Evolutionary conservation across 1,140 invertebrate species (phyloP), one percentile per base, ranked within the genome.

Genomic region (Sinonovacula constricta): DNA sequence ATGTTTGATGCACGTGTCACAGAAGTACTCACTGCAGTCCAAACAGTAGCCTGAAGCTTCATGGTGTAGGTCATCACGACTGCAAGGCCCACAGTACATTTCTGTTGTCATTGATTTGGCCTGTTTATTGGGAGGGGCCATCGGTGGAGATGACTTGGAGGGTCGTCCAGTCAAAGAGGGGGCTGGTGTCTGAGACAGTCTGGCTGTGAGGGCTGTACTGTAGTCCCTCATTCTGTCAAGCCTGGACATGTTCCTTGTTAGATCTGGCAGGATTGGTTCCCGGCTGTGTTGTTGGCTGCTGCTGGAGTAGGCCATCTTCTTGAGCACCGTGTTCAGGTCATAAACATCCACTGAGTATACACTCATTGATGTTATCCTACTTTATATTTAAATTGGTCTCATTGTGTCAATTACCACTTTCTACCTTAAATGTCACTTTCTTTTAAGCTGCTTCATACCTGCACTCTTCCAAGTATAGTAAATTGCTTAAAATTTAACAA

Each of bases 361-460:
- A 75, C 72, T 75, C 72, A 75, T 75, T 75, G 54, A 75, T 31
- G 57, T 75, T 12, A n/a, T n/a, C n/a, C n/a, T n/a, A n/a, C n/a
- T n/a, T n/a, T n/a, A n/a, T n/a, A n/a, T n/a, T n/a, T n/a, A n/a
- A n/a, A n/a, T n/a, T n/a, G n/a, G n/a, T n/a, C n/a, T n/a, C n/a
- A n/a, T n/a, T n/a, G n/a, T n/a, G n/a, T n/a, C n/a, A n/a, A n/a
- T n/a, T n/a, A n/a, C n/a, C n/a, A n/a, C n/a, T n/a, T n/a, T n/a
- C n/a, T n/a, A n/a, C n/a, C n/a, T n/a, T n/a, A n/a, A n/a, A n/a
- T n/a, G n/a, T n/a, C n/a, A n/a, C n/a, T n/a, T n/a, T n/a, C n/a
- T n/a, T n/a, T n/a, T n/a, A n/a, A n/a, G n/a, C n/a, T n/a, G n/a
- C n/a, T n/a, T n/a, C n/a, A n/a, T n/a, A n/a, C n/a, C n/a, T n/a